Percentiles rank a stretch among this genome's conserved stretches.
These are phyloP conservation scores for Dicaeum eximium DNA, from an alignment of 2,113 vertebrate species.

Conservation along the genomic window DNA sequence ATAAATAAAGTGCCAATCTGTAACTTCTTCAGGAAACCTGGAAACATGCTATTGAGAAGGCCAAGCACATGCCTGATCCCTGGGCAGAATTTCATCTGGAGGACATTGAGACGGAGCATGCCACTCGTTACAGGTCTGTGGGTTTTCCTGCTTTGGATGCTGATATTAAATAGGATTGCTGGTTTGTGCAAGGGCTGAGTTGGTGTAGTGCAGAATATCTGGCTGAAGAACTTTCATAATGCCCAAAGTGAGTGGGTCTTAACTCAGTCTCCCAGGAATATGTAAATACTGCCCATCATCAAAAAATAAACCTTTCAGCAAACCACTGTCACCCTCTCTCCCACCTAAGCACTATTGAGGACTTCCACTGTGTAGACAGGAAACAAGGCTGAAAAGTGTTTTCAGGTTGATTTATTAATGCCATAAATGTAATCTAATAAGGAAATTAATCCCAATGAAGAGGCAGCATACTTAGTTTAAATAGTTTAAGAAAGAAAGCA, in stretches of 20 bases:
- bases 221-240: background rate
- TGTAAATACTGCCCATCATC: background rate
- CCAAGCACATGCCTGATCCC: slow-evolving; percentile 94
- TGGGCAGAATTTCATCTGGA: slow-evolving; percentile 98
- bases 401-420: background rate
- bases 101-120: slow-evolving; percentile 82
- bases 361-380: background rate
- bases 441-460: background rate
- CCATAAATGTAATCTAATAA: background rate
- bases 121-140: slow-evolving; percentile 88
- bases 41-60: slow-evolving; percentile 93
- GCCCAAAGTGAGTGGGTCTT: background rate
- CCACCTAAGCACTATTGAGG: background rate
- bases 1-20: background rate
- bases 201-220: background rate
- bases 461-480: background rate
- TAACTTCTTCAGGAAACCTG: slow-evolving; percentile 81
- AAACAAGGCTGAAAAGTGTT: background rate
- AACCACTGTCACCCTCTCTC: background rate
- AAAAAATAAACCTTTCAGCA: background rate
- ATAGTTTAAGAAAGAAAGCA: background rate
- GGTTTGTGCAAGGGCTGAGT: background rate
- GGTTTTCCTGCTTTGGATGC: background rate
- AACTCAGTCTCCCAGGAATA: background rate
- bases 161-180: background rate